Base-by-base conservation (phyloP, 2,113 vertebrate genomes). In the Martes martes region DNA sequence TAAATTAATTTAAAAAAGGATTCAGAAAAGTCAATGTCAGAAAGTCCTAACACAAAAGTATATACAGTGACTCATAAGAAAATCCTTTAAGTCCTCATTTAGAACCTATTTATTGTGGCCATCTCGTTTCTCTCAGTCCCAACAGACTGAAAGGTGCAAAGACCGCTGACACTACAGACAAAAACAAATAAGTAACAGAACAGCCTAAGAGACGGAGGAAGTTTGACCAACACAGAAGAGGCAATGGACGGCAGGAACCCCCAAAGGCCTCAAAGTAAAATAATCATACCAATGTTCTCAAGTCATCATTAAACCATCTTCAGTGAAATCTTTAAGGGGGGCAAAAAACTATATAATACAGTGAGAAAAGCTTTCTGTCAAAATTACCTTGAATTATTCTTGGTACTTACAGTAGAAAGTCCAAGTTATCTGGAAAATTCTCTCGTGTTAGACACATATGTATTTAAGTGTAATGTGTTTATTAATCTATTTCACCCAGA, bases 301-400 rank as follows among this genome's bases (percentile, higher is more conserved):
- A 88, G n/a, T 33, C 55, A 69, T 26, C 24, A 94, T 80, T 65
- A 81, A 57, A 86, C 6, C 71, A 28, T 76, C 42, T n/a, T 87
- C 36, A 69, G 33, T 50, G 52, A 96, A 93, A 91, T 97, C 31
- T 92, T 76, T 82, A 67, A 26, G 82, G 16, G 15, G 67, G 39
- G 81, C 1, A 52, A 50, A 78, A 88, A 91, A 92, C 28, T 36
- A 85, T 1, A n/a, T 36, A 92, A 55, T 10, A 85, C 13, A 80
- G 3, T 39, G 55, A 95, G 82, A 74, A 94, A 94, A 76, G 11
- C 21, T 19, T 91, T 69, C n/a, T 79, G 45, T 65, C 33, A 90
- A 73, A 96, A 89, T 47, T 57, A 71, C 59, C 80, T 63, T 80
- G 13, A 78, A 52, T 55, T 94, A 88, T 85, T 90, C 73, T 88